Conservation (phyloP, 1,140 invertebrate species). For the Drosophila sechellia region DNA sequence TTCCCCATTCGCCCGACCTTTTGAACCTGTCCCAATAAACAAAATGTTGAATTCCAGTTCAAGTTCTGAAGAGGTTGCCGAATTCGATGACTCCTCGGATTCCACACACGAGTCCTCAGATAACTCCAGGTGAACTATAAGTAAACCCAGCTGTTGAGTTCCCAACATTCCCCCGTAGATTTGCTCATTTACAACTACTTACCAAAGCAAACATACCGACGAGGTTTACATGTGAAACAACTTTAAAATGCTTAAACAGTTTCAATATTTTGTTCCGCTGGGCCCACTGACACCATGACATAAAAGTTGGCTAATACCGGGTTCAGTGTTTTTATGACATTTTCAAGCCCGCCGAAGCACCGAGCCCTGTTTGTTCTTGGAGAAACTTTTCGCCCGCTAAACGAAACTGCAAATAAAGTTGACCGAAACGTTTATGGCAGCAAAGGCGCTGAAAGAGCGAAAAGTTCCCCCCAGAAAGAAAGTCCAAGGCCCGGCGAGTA, state of each 20-base stretch:
- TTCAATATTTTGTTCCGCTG: constrained; percentile 46
- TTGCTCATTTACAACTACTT: constrained; percentile 16
- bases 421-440: constrained; percentile 45
- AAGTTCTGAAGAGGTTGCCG: constrained; percentile 4
- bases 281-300: constrained; percentile 35
- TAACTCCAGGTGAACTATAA: constrained; percentile 53
- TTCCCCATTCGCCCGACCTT: background rate
- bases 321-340: constrained; percentile 57
- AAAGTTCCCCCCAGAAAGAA: constrained; percentile 61
- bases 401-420: constrained; percentile 66
- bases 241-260: constrained; percentile 19
- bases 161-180: constrained; percentile 14
- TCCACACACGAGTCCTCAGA: constrained; percentile 25
- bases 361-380: constrained; percentile 52
- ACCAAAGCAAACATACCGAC: constrained; percentile 38
- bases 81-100: background rate
- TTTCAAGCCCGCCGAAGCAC: constrained; percentile 20
- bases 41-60: constrained; percentile 45
- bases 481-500: constrained; percentile 43
- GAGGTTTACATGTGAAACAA: constrained; percentile 14
- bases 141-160: background rate
- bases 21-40: background rate
- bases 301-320: constrained; percentile 58
- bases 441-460: constrained; percentile 14
- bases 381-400: constrained; percentile 66